phyloP scores from a whole-genome alignment of 2,888 invertebrate genomes.

The Dasypolia templi region DNA sequence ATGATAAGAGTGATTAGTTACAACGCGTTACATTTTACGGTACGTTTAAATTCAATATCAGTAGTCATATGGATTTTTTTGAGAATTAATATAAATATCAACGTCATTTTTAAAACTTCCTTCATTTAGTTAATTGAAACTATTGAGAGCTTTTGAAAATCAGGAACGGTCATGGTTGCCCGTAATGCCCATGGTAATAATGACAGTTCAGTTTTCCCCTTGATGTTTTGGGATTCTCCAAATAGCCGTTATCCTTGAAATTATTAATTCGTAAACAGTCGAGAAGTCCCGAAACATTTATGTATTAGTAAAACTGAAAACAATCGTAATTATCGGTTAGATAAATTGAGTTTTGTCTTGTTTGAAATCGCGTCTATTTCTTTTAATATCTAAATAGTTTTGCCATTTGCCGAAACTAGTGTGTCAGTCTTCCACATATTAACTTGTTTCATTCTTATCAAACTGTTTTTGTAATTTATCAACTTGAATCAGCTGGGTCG shows the following conservation, averaged over 20 bases:
- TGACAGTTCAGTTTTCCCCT: background rate
- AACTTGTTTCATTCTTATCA: background rate
- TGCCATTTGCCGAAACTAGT: too few relatives aligned
- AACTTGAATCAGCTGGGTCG: slow-evolving; percentile 9
- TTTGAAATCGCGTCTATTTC: background rate
- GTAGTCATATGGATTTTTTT: slow-evolving; percentile 16
- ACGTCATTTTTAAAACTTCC: background rate
- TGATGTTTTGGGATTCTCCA: background rate
- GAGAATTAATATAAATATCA: slow-evolving; percentile 1
- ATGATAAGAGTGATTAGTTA: slow-evolving; percentile 66
- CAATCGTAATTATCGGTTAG: background rate
- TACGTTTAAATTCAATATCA: slow-evolving; percentile 55
- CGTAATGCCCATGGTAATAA: background rate
- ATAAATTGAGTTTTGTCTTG: background rate
- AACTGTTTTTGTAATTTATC: slow-evolving; percentile 7
- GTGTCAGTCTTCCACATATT: background rate
- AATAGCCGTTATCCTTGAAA: background rate
- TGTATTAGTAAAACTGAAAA: background rate
- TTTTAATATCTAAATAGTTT: background rate
- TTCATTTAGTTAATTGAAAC: too few relatives aligned
- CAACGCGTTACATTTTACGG: slow-evolving; percentile 52
- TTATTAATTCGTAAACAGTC: background rate
- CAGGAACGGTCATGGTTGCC: background rate
- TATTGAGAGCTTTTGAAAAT: background rate
- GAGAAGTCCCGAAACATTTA: slow-evolving; percentile 7